These are phyloP conservation scores for Dryocosmus kuriphilus DNA, from an alignment of 2,888 invertebrate species.

Conservation along the genomic window DNA sequence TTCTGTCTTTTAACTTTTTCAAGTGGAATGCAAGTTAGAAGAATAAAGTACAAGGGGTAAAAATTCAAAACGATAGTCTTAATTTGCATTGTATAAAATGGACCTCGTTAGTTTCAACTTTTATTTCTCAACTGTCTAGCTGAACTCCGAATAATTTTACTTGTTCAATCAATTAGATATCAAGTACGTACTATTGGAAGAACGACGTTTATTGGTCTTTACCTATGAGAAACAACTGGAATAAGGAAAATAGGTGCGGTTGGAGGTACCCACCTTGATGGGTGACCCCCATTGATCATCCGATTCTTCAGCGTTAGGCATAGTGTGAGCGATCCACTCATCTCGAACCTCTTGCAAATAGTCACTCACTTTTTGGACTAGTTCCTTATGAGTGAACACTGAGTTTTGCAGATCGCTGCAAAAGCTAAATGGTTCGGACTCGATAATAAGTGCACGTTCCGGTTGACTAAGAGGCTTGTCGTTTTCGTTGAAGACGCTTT, in stretches of 20 bases:
- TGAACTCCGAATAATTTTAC: neutral
- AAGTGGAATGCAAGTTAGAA: constrained; percentile 26
- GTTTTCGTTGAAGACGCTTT: neutral
- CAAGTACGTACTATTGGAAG: neutral
- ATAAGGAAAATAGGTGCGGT: constrained; percentile 53
- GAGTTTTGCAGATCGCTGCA: constrained; percentile 32
- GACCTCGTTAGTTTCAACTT: neutral
- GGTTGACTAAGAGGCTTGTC: neutral
- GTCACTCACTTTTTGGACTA: constrained; percentile 51
- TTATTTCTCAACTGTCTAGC: too few species aligned
- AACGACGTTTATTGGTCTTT: constrained; percentile 33
- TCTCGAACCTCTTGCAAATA: constrained; percentile 64
- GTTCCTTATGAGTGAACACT: constrained; percentile 52
- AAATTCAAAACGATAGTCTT: neutral
- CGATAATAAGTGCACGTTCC: constrained; percentile 22
- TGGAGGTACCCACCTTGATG: constrained; percentile 75
- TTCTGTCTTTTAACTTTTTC: neutral
- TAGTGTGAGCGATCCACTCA: constrained; percentile 52
- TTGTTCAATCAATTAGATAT: neutral
- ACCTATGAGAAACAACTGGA: constrained; percentile 44
- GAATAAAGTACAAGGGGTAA: neutral
- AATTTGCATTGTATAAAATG: neutral
- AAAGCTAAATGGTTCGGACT: neutral
- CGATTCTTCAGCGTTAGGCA: constrained; percentile 48
- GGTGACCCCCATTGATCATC: constrained; percentile 70